Evolutionary conservation across 2,888 invertebrate genomes (phyloP).

Genomic region (Protophormia terraenovae): DNA sequence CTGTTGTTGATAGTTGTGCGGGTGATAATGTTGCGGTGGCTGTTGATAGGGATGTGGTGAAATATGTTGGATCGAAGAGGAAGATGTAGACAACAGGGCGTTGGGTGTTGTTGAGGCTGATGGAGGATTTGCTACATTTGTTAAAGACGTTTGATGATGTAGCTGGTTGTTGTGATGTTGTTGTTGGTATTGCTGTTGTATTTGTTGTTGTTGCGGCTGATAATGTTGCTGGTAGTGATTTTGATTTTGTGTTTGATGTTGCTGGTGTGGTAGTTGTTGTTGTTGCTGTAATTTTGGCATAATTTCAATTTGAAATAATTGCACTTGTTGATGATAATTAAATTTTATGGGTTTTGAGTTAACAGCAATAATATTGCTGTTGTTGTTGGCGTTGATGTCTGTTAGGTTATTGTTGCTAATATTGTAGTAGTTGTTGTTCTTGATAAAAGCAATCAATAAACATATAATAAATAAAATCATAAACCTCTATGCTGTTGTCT

Average conservation of each 20-base stretch:
- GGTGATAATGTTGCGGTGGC: conserved; percentile 68
- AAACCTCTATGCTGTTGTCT: conserved; percentile 47
- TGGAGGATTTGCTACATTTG: conserved; percentile 48
- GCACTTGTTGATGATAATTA: conserved; percentile 67
- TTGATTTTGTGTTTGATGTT: conserved; percentile 54
- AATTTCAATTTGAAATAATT: conserved; percentile 73
- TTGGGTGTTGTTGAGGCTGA: neutral
- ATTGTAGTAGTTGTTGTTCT: conserved; percentile 8
- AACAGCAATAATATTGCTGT: conserved; percentile 42
- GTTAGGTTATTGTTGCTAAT: too few relatives aligned
- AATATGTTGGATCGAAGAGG: conserved; percentile 49
- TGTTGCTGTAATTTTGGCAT: conserved; percentile 74
- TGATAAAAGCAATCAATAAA: neutral
- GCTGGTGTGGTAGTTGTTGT: conserved; percentile 54
- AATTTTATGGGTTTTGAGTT: conserved; percentile 70
- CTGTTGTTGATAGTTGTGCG: conserved; percentile 71
- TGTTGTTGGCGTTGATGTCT: conserved; percentile 10
- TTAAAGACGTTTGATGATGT: conserved; percentile 51
- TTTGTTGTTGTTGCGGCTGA: conserved; percentile 48
- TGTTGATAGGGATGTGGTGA: conserved; percentile 70
- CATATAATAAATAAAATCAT: conserved; percentile 24
- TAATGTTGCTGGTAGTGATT: conserved; percentile 53
- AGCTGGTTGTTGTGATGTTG: conserved; percentile 39
- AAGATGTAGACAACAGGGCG: conserved; percentile 31
- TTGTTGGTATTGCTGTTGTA: conserved; percentile 13